A percentile compares a stretch with the other conserved stretches of the same genome.
phyloP scores from a whole-genome alignment of 2,797 vertebrate species.

The Esox lucius region DNA sequence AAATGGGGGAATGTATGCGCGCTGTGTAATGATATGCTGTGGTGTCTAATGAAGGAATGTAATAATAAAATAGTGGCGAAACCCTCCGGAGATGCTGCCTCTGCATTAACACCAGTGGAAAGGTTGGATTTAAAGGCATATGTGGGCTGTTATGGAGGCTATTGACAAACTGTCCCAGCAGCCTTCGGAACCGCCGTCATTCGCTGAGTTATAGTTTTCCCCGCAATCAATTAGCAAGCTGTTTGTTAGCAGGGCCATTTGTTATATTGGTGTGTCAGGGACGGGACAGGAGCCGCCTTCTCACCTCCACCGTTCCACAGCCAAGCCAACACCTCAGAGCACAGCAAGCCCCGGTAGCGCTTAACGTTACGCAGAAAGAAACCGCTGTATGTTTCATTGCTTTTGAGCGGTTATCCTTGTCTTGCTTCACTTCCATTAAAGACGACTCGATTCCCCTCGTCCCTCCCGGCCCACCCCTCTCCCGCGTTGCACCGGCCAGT shows the following conservation, averaged over 20 bases:
- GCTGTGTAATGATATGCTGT: background rate
- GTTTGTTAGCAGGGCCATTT: constrained; percentile 73
- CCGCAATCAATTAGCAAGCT: constrained; percentile 77
- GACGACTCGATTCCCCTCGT: constrained; percentile 58
- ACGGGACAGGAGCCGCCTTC: constrained; percentile 34
- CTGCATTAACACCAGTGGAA: constrained; percentile 23
- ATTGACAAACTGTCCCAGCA: constrained; percentile 71
- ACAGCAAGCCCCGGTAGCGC: too few relatives aligned
- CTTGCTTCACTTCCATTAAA: constrained; percentile 30
- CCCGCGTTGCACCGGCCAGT: constrained; percentile 34
- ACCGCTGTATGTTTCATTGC: too few relatives aligned
- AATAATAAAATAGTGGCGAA: constrained; percentile 30
- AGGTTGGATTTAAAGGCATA: constrained; percentile 53
- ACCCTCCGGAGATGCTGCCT: constrained; percentile 27
- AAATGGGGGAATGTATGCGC: background rate
- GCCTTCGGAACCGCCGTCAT: constrained; percentile 63
- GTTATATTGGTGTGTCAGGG: constrained; percentile 68
- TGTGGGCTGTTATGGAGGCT: constrained; percentile 42
- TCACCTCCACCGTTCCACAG: too few relatives aligned
- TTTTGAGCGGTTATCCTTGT: background rate
- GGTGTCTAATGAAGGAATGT: background rate
- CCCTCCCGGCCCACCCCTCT: background rate
- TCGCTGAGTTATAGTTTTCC: constrained; percentile 79
- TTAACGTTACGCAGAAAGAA: too few relatives aligned
- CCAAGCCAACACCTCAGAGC: too few relatives aligned